A percentile compares a stretch with the other conserved stretches of the same genome.
phyloP scores from a whole-genome alignment of 2,797 vertebrate genomes.

The Hoplostethus atlanticus region DNA sequence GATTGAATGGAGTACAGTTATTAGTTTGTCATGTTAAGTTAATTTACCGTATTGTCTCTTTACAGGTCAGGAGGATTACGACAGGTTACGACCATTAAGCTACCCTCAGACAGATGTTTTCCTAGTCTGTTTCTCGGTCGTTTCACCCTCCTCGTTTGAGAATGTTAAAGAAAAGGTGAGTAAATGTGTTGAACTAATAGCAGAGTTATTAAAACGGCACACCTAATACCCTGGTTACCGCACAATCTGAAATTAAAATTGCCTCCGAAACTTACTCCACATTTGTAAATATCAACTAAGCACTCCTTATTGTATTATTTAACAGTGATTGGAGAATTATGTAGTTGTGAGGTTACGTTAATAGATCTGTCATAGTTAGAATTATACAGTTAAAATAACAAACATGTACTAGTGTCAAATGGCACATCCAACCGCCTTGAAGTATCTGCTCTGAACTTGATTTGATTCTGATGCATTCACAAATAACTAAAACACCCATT shows the following conservation, averaged over 20 bases:
- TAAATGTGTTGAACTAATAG: constrained; percentile 3
- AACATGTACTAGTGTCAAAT: too few species aligned
- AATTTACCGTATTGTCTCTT: constrained; percentile 6
- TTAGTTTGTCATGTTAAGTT: not conserved
- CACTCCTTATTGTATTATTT: not conserved
- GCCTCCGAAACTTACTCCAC: not conserved
- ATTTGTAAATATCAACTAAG: not conserved
- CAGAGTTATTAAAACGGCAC: too few species aligned
- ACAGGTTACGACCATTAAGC: constrained; percentile 86
- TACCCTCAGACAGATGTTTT: constrained; percentile 89
- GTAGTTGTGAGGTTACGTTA: not conserved
- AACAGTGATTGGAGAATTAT: not conserved
- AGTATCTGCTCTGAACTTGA: too few species aligned
- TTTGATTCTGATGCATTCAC: too few species aligned
- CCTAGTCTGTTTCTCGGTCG: constrained; percentile 88
- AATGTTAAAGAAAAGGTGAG: constrained; percentile 88
- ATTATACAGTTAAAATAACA: not conserved
- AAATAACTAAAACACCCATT: too few species aligned
- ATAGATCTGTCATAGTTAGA: not conserved
- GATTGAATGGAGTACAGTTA: not conserved
- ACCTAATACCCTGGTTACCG: not conserved
- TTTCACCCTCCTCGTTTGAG: constrained; percentile 88
- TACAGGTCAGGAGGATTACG: constrained; percentile 87
- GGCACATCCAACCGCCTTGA: too few species aligned
- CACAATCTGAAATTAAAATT: not conserved